Evolutionary conservation across 2,113 vertebrate genomes (phyloP).

Genomic region (Struthidea cinerea): DNA sequence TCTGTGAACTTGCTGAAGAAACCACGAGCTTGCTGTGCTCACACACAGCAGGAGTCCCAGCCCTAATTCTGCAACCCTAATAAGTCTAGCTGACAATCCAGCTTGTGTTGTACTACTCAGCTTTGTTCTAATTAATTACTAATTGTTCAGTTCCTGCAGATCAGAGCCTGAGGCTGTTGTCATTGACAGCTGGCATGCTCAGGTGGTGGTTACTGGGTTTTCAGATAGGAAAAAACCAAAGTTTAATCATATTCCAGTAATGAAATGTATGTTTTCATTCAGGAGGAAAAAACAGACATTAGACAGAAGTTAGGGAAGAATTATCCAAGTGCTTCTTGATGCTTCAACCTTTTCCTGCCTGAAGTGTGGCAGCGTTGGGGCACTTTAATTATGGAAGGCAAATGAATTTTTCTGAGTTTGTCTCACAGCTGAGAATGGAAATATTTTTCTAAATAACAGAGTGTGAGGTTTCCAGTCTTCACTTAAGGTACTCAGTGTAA

Average conservation of each 20-base stretch:
- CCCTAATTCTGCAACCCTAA: background rate
- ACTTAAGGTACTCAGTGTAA: accelerated
- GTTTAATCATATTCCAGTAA: background rate
- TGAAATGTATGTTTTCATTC: background rate
- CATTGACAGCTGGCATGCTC: background rate
- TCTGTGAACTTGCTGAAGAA: background rate
- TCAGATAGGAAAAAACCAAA: background rate
- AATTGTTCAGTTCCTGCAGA: background rate
- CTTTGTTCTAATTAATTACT: background rate
- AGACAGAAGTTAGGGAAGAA: background rate
- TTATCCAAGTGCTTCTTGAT: background rate
- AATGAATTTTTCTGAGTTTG: background rate
- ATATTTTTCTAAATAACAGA: background rate
- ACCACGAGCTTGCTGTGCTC: background rate
- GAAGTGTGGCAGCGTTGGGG: background rate
- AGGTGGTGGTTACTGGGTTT: background rate
- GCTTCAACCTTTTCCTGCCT: background rate
- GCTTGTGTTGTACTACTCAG: background rate
- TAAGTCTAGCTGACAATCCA: accelerated
- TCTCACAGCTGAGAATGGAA: background rate
- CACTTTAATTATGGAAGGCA: background rate
- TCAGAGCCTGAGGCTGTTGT: background rate
- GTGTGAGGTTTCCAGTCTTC: background rate
- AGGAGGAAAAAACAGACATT: background rate
- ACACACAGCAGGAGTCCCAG: background rate